These are phyloP conservation scores for Buphagus erythrorhynchus DNA, from an alignment of 2,797 vertebrate genomes.

Conservation along the genomic window DNA sequence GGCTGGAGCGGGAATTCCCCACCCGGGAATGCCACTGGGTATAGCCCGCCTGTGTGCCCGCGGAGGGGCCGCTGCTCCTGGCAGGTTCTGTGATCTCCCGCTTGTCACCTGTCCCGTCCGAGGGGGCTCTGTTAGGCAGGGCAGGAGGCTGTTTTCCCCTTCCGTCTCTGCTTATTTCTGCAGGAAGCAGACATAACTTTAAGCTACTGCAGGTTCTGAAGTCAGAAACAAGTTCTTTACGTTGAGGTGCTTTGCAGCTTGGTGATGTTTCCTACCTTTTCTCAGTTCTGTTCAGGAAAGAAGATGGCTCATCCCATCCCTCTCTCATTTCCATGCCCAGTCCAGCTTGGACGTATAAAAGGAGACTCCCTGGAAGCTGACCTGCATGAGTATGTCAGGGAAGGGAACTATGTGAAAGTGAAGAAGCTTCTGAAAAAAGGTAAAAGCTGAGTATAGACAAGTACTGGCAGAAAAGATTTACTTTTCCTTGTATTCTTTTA, in stretches of 20 bases:
- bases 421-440: slow-evolving; percentile 87
- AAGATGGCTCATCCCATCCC: slow-evolving; percentile 68
- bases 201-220: accelerated
- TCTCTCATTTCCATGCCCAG: slow-evolving; percentile 80
- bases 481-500: accelerated
- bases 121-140: accelerated
- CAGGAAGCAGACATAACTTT: accelerated
- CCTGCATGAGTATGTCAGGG: slow-evolving; percentile 80
- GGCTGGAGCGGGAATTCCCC: accelerated
- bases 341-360: slow-evolving; percentile 78
- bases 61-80: accelerated
- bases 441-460: slow-evolving; percentile 34
- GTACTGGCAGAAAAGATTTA: accelerated
- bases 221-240: background rate
- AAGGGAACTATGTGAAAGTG: slow-evolving; percentile 78
- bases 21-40: accelerated
- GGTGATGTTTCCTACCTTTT: accelerated
- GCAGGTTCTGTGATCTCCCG: accelerated
- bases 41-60: accelerated
- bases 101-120: accelerated
- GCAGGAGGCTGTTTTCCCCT: accelerated
- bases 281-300: background rate
- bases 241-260: background rate
- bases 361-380: slow-evolving; percentile 76
- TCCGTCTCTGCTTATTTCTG: accelerated